These are phyloP conservation scores for Portunus trituberculatus DNA, from an alignment of 1,140 invertebrate species.

Conservation along the genomic window DNA sequence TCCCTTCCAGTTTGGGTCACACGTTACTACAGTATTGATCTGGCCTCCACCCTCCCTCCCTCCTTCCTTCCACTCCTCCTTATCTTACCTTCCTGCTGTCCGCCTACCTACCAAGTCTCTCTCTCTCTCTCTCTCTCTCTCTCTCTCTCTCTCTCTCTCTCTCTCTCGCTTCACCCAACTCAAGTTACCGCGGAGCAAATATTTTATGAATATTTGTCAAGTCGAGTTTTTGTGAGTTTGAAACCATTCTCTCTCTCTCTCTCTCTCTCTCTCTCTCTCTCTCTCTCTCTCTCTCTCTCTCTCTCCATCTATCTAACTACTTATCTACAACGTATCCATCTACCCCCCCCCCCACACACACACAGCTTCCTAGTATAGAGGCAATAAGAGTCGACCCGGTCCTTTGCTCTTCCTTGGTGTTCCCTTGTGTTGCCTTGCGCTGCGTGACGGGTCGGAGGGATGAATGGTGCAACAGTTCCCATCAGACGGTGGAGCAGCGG, in stretches of 20 bases:
- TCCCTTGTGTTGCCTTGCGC: too few species aligned
- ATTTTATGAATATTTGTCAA: neutral
- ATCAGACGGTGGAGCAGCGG: neutral
- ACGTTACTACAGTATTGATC: neutral
- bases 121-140: neutral
- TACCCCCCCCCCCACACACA: too few species aligned
- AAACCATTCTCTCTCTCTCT: neutral
- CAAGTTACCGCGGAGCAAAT: too few species aligned
- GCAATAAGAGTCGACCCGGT: too few species aligned
- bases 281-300: constrained; percentile 29
- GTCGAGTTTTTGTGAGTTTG: neutral
- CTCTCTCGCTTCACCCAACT: neutral
- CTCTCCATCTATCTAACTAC: too few species aligned
- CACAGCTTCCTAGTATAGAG: too few species aligned
- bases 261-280: constrained; percentile 18
- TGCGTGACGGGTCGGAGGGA: neutral
- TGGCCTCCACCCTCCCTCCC: neutral
- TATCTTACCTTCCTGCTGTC: too few species aligned
- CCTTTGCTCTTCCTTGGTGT: too few species aligned
- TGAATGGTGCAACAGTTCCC: neutral
- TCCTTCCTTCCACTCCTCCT: too few species aligned
- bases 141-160: constrained; percentile 14
- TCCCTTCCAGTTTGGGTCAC: neutral
- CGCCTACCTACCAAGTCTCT: neutral
- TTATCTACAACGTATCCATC: too few species aligned